Base-by-base conservation (phyloP, 1,140 invertebrate genomes). In the Bombus ignitus region DNA sequence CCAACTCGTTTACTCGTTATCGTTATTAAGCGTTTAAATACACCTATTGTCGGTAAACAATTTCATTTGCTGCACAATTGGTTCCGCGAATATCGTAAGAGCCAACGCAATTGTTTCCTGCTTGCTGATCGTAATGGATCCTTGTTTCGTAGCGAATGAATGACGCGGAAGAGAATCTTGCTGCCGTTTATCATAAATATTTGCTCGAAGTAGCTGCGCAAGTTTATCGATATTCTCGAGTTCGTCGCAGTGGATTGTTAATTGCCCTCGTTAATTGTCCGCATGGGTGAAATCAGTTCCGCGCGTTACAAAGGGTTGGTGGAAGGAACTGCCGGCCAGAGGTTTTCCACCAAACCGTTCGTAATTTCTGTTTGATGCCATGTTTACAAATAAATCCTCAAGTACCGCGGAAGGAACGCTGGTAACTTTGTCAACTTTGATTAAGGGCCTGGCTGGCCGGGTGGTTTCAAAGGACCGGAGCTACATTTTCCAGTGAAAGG, bases 401-500 rank as follows among this genome's bases (percentile, higher is more conserved):
- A 70, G 75, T 78, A 32, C 39, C 47, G 66, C 39, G 62, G 47
- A 84, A 84, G 66, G 82, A 84, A 71, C 25, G 66, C 3, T 13
- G 37, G 66, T 71, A 84, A 84, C 75, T 78, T 84, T 35, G 75
- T 84, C 82, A 84, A 84, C 75, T 79, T 84, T 84, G 82, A 84
- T 84, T 79, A 78, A 79, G 66, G 47, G 37, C n/a, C 82, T 57
- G 62, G 39, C 75, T 37, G 37, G 47, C 65, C 75, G 47, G 1
- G 37, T 53, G 28, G 62, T 83, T 78, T 83, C 82, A 78, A 78
- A 83, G 65, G 81, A 83, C 53, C 12, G 28, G 8, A 22, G 47
- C 25, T 71, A 77, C 47, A 59, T 59, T 83, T 83, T 78, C 74
- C 32, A 25, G 18, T 9, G 47, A n/a, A 78, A 53, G 74, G n/a